phyloP scores from a whole-genome alignment of 2,113 vertebrate species.

The Megalops atlanticus region DNA sequence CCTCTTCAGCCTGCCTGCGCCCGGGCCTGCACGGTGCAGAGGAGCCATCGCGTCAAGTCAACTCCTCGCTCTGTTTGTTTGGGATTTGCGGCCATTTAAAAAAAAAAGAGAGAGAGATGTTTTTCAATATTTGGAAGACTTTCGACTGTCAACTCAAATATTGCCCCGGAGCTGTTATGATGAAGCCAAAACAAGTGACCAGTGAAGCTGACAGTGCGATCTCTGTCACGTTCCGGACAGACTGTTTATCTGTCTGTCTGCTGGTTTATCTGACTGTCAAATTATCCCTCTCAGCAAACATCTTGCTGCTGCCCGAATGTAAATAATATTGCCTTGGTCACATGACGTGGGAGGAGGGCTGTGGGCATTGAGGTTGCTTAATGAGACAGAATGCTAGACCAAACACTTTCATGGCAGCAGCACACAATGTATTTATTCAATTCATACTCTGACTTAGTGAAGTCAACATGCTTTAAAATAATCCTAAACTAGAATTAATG shows the following conservation, averaged over 20 bases:
- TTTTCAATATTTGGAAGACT: conserved; percentile 80
- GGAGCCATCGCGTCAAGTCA: not conserved
- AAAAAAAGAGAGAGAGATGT: conserved; percentile 64
- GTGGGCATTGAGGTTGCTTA: conserved; percentile 37
- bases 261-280: conserved; percentile 82
- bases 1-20: not conserved
- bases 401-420: not conserved
- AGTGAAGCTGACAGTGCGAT: conserved; percentile 78
- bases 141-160: conserved; percentile 80
- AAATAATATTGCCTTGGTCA: conserved; percentile 69
- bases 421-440: not conserved
- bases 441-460: not conserved
- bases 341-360: conserved; percentile 44
- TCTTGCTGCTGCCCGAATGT: conserved; percentile 63
- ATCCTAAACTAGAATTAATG: no score
- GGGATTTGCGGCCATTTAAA: conserved; percentile 39
- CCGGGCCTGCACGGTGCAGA: not conserved
- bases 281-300: conserved; percentile 80
- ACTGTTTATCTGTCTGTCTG: conserved; percentile 75
- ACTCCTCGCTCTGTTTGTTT: conserved; percentile 45
- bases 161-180: conserved; percentile 74
- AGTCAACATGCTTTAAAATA: not conserved
- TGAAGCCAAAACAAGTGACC: conserved; percentile 69
- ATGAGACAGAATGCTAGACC: conserved; percentile 45
- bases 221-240: conserved; percentile 69